phyloP scores from a whole-genome alignment of 2,888 invertebrate species.

The Drosophila niveifrons region DNA sequence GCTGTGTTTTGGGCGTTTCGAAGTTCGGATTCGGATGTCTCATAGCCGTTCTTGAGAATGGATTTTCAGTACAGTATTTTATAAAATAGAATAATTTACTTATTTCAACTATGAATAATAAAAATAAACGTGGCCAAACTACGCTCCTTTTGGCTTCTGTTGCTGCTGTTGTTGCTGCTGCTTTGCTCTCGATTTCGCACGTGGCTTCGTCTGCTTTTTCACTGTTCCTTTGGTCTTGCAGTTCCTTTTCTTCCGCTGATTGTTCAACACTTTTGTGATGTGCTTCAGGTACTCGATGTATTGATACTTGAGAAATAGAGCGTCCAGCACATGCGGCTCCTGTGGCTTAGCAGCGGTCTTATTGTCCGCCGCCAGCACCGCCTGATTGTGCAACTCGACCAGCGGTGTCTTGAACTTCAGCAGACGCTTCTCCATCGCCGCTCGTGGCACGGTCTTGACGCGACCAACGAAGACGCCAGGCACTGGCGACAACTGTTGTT shows the following conservation, averaged over 20 bases:
- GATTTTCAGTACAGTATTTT: constrained; percentile 37
- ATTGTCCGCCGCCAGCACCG: constrained; percentile 44
- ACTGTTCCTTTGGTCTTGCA: constrained; percentile 10
- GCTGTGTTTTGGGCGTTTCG: constrained; percentile 24
- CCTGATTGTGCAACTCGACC: constrained; percentile 46
- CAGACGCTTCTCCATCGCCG: constrained; percentile 68
- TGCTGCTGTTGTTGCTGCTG: not conserved
- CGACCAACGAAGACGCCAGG: not conserved
- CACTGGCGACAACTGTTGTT: not conserved
- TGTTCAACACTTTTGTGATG: constrained; percentile 57
- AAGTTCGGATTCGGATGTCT: constrained; percentile 41
- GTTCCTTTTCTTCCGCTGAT: constrained; percentile 40
- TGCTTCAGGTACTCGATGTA: constrained; percentile 66
- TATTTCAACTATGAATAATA: too few relatives aligned
- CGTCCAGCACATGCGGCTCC: constrained; percentile 55
- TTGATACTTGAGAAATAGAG: constrained; percentile 69
- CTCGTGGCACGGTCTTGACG: constrained; percentile 52
- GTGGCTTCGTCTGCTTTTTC: too few relatives aligned
- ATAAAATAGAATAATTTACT: constrained; percentile 5
- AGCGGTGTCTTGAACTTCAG: constrained; percentile 65
- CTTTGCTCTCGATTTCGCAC: not conserved
- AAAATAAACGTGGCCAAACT: not conserved
- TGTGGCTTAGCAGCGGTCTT: constrained; percentile 16
- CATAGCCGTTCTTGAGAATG: constrained; percentile 55
- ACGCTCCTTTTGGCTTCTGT: not conserved